Evolutionary conservation across 2,797 vertebrate species (phyloP).

Genomic region (Syngnathus rostellatus): DNA sequence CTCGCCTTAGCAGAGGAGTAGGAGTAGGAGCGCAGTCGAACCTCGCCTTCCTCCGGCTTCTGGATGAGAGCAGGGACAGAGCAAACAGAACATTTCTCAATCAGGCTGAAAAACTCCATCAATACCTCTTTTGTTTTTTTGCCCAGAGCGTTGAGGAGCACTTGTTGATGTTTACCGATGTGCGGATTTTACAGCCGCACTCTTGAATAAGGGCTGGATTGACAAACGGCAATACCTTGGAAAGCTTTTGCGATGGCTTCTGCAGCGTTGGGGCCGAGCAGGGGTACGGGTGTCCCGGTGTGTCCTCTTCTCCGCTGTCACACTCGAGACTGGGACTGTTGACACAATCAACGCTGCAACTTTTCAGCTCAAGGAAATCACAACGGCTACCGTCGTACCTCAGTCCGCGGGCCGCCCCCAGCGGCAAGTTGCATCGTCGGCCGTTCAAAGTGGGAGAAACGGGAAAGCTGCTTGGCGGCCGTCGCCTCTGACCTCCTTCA

Average conservation of each 20-base stretch:
- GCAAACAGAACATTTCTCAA: constrained; percentile 7
- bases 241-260: constrained; percentile 49
- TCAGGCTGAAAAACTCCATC: constrained; percentile 2
- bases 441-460: constrained; percentile 60
- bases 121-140: constrained; percentile 13
- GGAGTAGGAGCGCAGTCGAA: constrained; percentile 90
- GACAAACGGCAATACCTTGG: constrained; percentile 61
- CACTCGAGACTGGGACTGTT: constrained; percentile 80
- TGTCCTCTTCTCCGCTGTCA: constrained; percentile 71
- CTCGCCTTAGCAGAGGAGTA: constrained; percentile 86
- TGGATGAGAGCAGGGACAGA: constrained; percentile 39
- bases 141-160: constrained; percentile 21
- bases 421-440: constrained; percentile 56
- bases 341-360: neutral
- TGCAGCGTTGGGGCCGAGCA: constrained; percentile 44
- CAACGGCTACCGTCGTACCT: constrained; percentile 64
- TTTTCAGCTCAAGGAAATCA: neutral
- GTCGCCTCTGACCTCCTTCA: constrained; percentile 45
- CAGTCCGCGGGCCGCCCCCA: constrained; percentile 63
- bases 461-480: constrained; percentile 43
- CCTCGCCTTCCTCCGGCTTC: constrained; percentile 70
- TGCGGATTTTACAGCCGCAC: neutral
- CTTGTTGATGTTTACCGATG: constrained; percentile 14
- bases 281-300: constrained; percentile 43
- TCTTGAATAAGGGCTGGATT: neutral